Evolutionary conservation across 2,888 invertebrate species (phyloP), one percentile per base, ranked within the genome.

Genomic region (Neuroscelio doddi): DNA sequence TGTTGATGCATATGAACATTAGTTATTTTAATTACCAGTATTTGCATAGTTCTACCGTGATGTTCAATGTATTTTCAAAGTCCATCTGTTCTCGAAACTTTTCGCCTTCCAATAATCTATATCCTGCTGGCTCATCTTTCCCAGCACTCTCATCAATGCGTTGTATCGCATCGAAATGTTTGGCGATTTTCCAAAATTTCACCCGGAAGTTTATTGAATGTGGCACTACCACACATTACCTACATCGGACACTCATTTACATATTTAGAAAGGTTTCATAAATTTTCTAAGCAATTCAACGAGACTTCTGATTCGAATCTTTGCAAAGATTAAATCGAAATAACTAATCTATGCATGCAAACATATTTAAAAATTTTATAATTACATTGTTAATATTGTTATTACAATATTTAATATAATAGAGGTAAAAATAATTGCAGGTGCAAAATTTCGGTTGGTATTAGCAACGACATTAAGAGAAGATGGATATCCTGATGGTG

Each of bases 401-500:
- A n/a, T n/a, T n/a, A n/a, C n/a, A n/a, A n/a, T n/a, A n/a, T n/a
- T n/a, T n/a, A n/a, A n/a, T n/a, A n/a, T n/a, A n/a, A n/a, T n/a
- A n/a, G n/a, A n/a, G n/a, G n/a, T n/a, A n/a, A n/a, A n/a, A n/a
- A n/a, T n/a, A n/a, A n/a, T 73, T 64, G 39, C 76, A 78, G 85
- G 84, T 70, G 84, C 81, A 44, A 84, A 83, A 68, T 84, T 97
- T 82, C 93, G 99, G 24, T 87, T 99, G 80, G 97, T 98, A 39
- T 86, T 98, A 64, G 97, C 98, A 3, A 96, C 96, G 17, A 98
- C 98, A 0, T 87, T 99, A 36, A 90, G 97, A 45, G 98, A 99
- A 85, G 98, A 98, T 78, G 98, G 98, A 0, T 96, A 95, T 79
- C 95, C 96, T 0, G 98, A 98, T 78, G 80, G 82, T 0, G 96